phyloP scores from a whole-genome alignment of 2,113 vertebrate species.

The Butorides virescens region DNA sequence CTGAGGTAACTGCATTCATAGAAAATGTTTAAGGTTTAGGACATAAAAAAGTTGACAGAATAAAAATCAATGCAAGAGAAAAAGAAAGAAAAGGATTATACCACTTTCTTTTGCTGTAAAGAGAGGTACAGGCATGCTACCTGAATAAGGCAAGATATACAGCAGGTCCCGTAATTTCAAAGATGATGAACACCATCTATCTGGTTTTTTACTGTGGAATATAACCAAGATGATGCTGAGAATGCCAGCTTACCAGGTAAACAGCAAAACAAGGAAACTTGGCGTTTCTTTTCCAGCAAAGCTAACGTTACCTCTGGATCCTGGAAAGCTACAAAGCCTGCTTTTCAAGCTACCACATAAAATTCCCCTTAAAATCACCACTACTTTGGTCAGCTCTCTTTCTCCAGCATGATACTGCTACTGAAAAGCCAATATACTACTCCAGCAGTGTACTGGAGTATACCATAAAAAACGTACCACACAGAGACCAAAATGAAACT shows the following conservation, averaged over 20 bases:
- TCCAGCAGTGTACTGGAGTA: neutral
- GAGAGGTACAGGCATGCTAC: neutral
- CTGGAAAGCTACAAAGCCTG: neutral
- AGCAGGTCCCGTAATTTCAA: neutral
- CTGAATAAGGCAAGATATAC: neutral
- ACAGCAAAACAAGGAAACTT: neutral
- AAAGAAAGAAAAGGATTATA: neutral
- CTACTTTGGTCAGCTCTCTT: neutral
- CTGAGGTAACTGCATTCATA: neutral
- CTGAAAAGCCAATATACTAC: neutral
- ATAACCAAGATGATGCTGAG: neutral
- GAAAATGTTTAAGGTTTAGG: neutral
- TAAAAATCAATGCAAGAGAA: neutral
- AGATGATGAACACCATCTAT: neutral
- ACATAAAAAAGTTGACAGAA: neutral
- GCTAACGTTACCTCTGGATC: neutral
- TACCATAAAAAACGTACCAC: neutral
- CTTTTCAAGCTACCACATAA: neutral
- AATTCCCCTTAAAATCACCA: neutral
- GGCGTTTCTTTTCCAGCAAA: neutral
- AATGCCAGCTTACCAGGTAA: neutral
- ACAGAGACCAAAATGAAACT: neutral
- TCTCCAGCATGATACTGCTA: neutral
- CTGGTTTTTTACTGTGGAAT: neutral
- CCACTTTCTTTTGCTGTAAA: neutral